Base-by-base conservation (phyloP, 2,113 vertebrate species). In the Theristicus caerulescens region DNA sequence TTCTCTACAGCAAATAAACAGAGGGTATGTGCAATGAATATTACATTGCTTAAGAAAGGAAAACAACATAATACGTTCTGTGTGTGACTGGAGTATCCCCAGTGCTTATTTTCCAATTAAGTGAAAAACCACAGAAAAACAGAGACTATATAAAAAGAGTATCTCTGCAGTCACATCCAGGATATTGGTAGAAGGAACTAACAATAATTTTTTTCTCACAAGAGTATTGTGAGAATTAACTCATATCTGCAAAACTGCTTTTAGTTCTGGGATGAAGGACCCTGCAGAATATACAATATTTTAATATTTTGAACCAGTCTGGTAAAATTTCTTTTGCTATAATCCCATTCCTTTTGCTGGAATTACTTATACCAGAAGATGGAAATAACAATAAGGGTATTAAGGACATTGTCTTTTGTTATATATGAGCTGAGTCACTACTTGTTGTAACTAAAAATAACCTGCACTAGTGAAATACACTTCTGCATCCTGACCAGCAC, bases 51-150 rank as follows among this genome's bases (percentile, higher is more conserved):
- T 88, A 36, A 76, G 87, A 88, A 90, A 51, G 36, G 19, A 83
- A 91, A 76, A 64, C 57, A 79, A 29, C 13, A 15, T 38, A 72
- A 46, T 77, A 46, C 26, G 18, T 82, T 93, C 65, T 82, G 5
- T 76, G 52, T 91, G 49, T 42, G 54, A 82, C 7, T 91, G 85
- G 85, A 95, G 54, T 66, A 77, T 97, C 90, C 90, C 51, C 82
- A 90, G 76, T 92, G 88, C 62, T 96, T 95, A 67, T 88, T 95
- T 90, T 93, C 87, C 93, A 94, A 88, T 94, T 93, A 95, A 96
- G 66, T 90, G 92, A 54, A 92, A 94, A 93, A 65, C 0, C 55
- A 79, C 73, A 73, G 74, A 64, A 94, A 97, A 93, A n/a, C 13
- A 90, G 72, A 69, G 38, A 80, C 77, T 73, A 29, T 77, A 58